Evolutionary conservation across 2,113 vertebrate genomes (phyloP), one percentile per base, ranked within the genome.

Genomic region (Oenanthe oenanthe): DNA sequence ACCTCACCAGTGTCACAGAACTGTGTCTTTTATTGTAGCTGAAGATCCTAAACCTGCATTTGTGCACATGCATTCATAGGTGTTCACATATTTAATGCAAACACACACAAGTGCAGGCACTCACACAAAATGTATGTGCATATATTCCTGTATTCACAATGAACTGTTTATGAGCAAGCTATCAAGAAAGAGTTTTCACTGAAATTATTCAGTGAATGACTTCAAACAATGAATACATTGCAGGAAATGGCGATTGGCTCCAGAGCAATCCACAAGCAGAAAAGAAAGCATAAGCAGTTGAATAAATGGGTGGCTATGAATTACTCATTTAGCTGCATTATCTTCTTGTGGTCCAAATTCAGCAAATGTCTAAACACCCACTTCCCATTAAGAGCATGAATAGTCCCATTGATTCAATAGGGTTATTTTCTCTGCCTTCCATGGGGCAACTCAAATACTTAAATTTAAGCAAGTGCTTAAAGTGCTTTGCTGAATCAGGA

Each of bases 131-230:
- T 50, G 22, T 63, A 80, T 86, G 66, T 75, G 88, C 85, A 28
- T 75, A 76, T 82, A 76, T 94, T 74, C 79, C 66, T 65, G 38
- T 93, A 85, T 83, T 83, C 94, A 93, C 85, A 95, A 89, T 82
- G 89, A 96, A 83, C 51, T 87, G 84, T 84, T 96, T 92, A 94
- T 92, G 88, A 93, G 76, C 79, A 63, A 93, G 92, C 89, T 95
- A 95, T 95, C 92, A 92, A 92, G 85, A 80, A 94, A 89, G 96
- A 95, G 96, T 95, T 96, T 95, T 84, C 92, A 80, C 68, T 91
- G 96, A 95, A 96, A 97, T 97, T 97, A 95, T 94, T 92, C 95
- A 96, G 94, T 97, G 96, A 93, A 88, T 97, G 96, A 81, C 90
- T 96, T 95, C 94, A 96, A 84, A 97, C 96, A 97, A 97, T 95